Base-by-base conservation (phyloP, 35 echinoderm and acorn worm species). In the Patiria miniata region DNA sequence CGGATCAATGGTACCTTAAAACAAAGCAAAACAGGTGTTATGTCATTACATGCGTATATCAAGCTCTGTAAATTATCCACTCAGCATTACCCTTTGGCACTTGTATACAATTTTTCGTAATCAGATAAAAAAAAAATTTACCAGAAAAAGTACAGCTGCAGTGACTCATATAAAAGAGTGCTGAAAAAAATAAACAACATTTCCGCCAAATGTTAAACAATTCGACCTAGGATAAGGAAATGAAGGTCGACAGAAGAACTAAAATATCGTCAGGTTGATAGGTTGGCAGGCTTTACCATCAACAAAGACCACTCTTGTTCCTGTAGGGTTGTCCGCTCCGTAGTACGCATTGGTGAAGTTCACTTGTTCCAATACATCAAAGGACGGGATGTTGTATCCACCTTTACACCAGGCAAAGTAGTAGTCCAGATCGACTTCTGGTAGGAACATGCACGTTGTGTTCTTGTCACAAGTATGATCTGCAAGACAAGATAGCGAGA, bases 281-380 rank as follows among this genome's bases (percentile, higher is more conserved):
- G 2, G 40, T 47, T 51, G 28, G 77, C 33, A 6, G 9, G 36
- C 9, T 42, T 59, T 36, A 89, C 87, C 87, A 68, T 89, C 81
- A 60, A 89, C 57, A 68, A 89, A 89, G n/a, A 89, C 23, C 37
- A 89, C 68, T 54, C 87, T 81, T 5, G 78, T 36, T 21, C 87
- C 87, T 9, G 47, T 79, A 36, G 87, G 87, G 7, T 29, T 23
- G 28, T 89, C 78, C 68, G 78, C 78, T 68, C 87, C 87, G 50
- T 89, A 89, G 58, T 89, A 89, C 6, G 37, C 37, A 39, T 89
- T 89, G 0, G 87, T 89, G 78, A 89, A 89, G 79, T 89, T 44
- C 26, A 89, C 53, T 12, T 54, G n/a, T 37, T 39, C 23, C 37
- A 68, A n/a, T 15, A 89, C 36, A 10, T 47, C 16, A 18, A 33